Base-by-base conservation (phyloP, 2,113 vertebrate genomes). In the Syngnathus typhle region DNA sequence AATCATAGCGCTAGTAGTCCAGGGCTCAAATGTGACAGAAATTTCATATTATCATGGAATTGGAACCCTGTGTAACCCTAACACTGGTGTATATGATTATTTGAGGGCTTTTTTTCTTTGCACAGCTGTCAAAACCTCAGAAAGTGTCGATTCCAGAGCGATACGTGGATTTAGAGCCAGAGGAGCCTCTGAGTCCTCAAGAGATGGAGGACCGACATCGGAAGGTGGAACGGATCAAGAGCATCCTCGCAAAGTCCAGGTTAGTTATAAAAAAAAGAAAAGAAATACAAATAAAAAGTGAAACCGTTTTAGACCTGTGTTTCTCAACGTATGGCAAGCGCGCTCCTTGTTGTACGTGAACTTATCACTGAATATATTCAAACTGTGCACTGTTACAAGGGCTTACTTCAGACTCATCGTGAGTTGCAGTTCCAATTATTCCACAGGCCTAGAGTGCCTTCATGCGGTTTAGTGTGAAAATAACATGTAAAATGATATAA, bases 181-280 rank as follows among this genome's bases (percentile, higher is more conserved):
- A 98, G 67, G 95, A 98, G 65, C 93, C 93, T 0, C 94, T 95
- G 52, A 96, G 92, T 79, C 91, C 89, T 7, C 94, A 98, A 89
- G 97, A 99, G 73, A 82, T 92, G 76, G 95, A 94, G 76, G 94
- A 94, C 0, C 92, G 97, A 0, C 92, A 94, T 62, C 93, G 93
- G 8, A 98, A 96, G 82, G 94, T 95, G 38, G 93, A 98, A 87
- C 95, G 95, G 79, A 98, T 99, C 82, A 96, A 96, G 79, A 96
- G 78, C 88, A 93, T 98, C 80, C 92, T 99, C 56, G 86, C 96
- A 52, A 95, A 94, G 64, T 98, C 96, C 76, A 99, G 97, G 97
- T 99, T 77, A 60, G 59, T 47, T 6, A n/a, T 76, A 39, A 10
- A 15, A 37, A 32, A 23, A 60, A n/a, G n/a, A n/a, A 19, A n/a